phyloP scores from a whole-genome alignment of 2,113 vertebrate species.

The Holacanthus passer region DNA sequence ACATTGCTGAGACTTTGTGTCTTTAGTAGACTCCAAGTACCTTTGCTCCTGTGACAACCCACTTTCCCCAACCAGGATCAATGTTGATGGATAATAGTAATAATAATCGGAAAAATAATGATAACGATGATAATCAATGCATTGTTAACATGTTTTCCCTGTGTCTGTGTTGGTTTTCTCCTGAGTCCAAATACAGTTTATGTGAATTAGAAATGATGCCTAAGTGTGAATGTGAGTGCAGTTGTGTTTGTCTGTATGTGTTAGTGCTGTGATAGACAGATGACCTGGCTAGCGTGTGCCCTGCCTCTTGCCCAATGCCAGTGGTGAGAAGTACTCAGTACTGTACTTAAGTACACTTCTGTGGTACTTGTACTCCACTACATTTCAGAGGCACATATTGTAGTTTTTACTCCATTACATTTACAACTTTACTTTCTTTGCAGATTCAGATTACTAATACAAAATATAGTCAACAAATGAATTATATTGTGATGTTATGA shows the following conservation, averaged over 20 bases:
- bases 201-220: constrained; percentile 23
- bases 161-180: constrained; percentile 5
- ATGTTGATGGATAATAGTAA: not conserved
- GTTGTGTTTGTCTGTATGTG: constrained; percentile 15
- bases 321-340: too few relatives aligned
- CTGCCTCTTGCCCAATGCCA: not conserved
- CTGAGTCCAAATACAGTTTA: constrained; percentile 6
- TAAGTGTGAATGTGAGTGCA: constrained; percentile 5
- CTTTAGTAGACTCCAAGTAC: too few relatives aligned
- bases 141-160: not conserved
- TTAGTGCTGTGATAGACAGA: constrained; percentile 13
- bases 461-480: not conserved
- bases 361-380: too few relatives aligned
- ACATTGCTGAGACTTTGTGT: not conserved
- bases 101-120: not conserved
- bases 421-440: too few relatives aligned
- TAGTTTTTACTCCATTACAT: too few relatives aligned
- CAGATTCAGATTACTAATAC: too few relatives aligned
- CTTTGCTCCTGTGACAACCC: not conserved
- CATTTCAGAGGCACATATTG: too few relatives aligned
- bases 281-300: not conserved
- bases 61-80: not conserved
- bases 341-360: too few relatives aligned
- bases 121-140: not conserved
- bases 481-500: too few relatives aligned